Base-by-base conservation (phyloP, 2,888 invertebrate genomes). In the Brenthis daphne region DNA sequence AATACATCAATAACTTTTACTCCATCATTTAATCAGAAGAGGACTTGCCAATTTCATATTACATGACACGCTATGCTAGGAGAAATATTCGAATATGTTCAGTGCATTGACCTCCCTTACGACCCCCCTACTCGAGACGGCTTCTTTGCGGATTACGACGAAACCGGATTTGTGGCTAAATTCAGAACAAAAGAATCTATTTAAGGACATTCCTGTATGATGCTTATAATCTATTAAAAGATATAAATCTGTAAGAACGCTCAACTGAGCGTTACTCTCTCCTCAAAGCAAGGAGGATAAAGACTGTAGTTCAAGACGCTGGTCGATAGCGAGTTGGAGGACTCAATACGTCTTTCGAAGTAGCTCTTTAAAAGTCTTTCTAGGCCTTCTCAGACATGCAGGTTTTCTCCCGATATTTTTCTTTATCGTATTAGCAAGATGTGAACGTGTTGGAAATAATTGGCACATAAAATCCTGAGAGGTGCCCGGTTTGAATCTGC, bases 121-220 rank as follows among this genome's bases (percentile, higher is more conserved):
- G 80, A 79, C 78, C 80, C 79, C 74, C 77, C 70, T 71, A 73
- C 72, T 73, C 73, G 75, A 75, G 76, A 79, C 77, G 77, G 77
- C 76, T 79, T 77, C 78, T 77, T 77, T 68, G 77, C 77, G 71
- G 77, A 79, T 79, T 77, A 80, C 69, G 71, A 74, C 72, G 72
- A 79, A 75, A 76, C 72, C 74, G 71, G 72, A 75, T 72, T 72
- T 71, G 71, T 73, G 57, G 69, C 73, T 73, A 74, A 74, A 72
- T 73, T 74, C 54, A 69, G 74, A 77, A 72, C 73, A 67, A 71
- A 67, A 66, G 67, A 67, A 50, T 8, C 67, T 67, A 69, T 64
- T 55, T 69, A 53, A 57, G 65, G 65, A 53, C 55, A 65, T 43
- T n/a, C 50, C 43, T 11, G n/a, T 33, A n/a, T 33, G 12, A 57